Conservation (phyloP, 2,113 vertebrate genomes). For the Mohoua ochrocephala region DNA sequence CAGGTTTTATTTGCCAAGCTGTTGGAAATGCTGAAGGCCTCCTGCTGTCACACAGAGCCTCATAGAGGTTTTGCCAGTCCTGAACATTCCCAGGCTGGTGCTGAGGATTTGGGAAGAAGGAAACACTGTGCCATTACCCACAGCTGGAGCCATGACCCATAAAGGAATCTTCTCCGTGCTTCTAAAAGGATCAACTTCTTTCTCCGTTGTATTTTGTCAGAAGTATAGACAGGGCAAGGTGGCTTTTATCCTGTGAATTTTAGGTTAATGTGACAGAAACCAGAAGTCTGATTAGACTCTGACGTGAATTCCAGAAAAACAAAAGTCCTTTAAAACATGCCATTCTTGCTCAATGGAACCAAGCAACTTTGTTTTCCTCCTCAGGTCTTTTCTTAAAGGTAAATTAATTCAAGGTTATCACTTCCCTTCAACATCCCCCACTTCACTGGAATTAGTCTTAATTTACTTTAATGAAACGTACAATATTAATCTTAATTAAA, state of each 20-base stretch:
- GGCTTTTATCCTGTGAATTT: background rate
- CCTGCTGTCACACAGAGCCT: background rate
- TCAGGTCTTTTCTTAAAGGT: background rate
- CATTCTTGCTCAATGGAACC: background rate
- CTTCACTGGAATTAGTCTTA: slow-evolving; percentile 5
- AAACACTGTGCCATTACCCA: background rate
- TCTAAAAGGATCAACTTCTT: background rate
- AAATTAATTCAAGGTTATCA: slow-evolving; percentile 34
- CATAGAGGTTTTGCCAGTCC: background rate
- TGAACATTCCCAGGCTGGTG: background rate
- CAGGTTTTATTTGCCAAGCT: background rate
- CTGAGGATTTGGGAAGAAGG: background rate
- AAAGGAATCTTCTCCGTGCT: background rate
- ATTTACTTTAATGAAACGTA: background rate
- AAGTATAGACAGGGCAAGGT: background rate
- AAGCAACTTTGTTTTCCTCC: background rate
- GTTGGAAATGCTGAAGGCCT: background rate
- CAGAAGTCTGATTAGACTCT: background rate
- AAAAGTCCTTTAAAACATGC: background rate
- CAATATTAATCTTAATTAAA: slow-evolving; percentile 24
- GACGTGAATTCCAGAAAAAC: background rate
- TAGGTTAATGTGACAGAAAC: background rate
- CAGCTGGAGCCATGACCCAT: background rate
- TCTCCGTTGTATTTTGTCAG: background rate
- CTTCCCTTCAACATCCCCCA: background rate